Percentiles rank a stretch among this genome's conserved stretches.
Conservation (phyloP, 2,888 invertebrate genomes). For the Gibbula magus region DNA sequence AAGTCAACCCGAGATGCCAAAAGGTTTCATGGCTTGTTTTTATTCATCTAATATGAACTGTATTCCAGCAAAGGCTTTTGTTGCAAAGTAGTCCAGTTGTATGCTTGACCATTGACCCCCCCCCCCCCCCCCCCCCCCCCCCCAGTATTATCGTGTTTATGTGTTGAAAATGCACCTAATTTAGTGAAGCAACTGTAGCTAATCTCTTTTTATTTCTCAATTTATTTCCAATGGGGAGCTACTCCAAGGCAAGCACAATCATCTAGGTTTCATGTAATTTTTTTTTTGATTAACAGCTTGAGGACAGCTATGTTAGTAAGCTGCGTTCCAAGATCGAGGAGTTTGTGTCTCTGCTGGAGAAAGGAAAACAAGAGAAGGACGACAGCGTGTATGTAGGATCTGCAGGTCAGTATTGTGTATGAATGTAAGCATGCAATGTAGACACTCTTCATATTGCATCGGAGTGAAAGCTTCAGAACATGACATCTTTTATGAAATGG, state of each 20-base stretch:
- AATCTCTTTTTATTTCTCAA: too few species aligned
- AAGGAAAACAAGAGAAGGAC: neutral
- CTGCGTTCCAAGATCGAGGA: neutral
- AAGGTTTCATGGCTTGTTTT: too few species aligned
- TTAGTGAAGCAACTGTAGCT: neutral
- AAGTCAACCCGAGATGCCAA: too few species aligned
- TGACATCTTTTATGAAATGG: too few species aligned
- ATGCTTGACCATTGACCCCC: too few species aligned
- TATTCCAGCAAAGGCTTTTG: too few species aligned
- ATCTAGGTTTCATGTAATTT: neutral
- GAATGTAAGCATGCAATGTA: too few species aligned
- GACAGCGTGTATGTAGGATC: conserved; percentile 5
- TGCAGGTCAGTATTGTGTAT: neutral
- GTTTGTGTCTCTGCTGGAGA: neutral
- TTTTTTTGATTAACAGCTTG: neutral
- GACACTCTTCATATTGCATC: neutral
- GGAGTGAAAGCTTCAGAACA: neutral
- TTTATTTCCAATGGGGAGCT: neutral
- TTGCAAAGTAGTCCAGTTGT: too few species aligned
- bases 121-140: too few species aligned
- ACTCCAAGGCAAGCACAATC: neutral
- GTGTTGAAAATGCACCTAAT: neutral
- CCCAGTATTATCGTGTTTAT: too few species aligned
- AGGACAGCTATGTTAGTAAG: neutral
- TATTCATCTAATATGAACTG: too few species aligned